These are phyloP conservation scores for Nannobrachium achirus DNA, from an alignment of 2,113 vertebrate species.

Conservation along the genomic window DNA sequence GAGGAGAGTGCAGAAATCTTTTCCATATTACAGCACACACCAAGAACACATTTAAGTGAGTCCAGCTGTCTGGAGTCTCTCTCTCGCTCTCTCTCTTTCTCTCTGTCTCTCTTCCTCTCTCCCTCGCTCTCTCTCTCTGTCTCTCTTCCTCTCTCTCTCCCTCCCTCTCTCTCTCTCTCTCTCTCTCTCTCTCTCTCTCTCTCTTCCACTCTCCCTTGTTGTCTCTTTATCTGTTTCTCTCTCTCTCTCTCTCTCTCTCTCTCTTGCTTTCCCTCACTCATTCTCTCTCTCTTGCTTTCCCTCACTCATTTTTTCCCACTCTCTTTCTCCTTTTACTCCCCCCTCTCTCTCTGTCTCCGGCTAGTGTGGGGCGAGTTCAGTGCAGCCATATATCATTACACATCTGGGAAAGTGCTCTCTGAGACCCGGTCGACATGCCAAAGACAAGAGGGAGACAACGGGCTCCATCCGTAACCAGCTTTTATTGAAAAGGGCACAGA, in stretches of 20 bases:
- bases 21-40: conserved; percentile 82
- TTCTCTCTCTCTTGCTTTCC: conserved; percentile 22
- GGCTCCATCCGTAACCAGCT: conserved; percentile 18
- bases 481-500: neutral
- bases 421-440: conserved; percentile 48
- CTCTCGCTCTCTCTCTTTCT: conserved; percentile 47
- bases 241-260: neutral
- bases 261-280: neutral
- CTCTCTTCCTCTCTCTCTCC: neutral
- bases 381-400: conserved; percentile 74
- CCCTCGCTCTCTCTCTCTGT: conserved; percentile 20
- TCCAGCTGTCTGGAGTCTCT: conserved; percentile 78
- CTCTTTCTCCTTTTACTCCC: conserved; percentile 8
- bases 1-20: conserved; percentile 68
- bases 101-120: conserved; percentile 40
- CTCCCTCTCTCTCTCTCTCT: conserved; percentile 1
- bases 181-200: neutral
- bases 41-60: conserved; percentile 79
- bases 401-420: conserved; percentile 77
- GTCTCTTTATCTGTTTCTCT: conserved; percentile 9
- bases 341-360: conserved; percentile 14
- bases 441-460: conserved; percentile 38
- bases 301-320: conserved; percentile 15
- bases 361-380: conserved; percentile 57
- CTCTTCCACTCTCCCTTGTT: conserved; percentile 31